phyloP scores from a whole-genome alignment of 64 coral and sea anemone species.

The Astreopora myriophthalma region DNA sequence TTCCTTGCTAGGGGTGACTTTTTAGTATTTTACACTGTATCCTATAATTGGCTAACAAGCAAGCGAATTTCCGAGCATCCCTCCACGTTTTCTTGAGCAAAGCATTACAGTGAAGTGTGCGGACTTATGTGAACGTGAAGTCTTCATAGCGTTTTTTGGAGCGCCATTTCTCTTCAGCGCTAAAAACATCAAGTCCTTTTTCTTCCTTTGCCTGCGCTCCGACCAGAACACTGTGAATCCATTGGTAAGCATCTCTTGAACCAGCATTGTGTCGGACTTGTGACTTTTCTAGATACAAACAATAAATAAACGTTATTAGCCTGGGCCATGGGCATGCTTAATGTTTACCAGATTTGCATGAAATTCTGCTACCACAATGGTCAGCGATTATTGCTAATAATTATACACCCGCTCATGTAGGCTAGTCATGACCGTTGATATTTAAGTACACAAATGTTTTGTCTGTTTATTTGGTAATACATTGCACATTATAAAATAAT shows the following conservation, averaged over 20 bases:
- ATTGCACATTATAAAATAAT: too few relatives aligned
- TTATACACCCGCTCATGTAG: too few relatives aligned
- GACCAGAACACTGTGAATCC: slow-evolving; percentile 43
- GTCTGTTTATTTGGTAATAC: too few relatives aligned
- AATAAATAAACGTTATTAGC: background rate
- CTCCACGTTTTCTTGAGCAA: background rate
- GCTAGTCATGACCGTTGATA: too few relatives aligned
- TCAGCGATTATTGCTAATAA: too few relatives aligned
- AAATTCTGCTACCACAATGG: too few relatives aligned
- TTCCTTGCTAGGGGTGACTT: background rate
- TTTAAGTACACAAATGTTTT: too few relatives aligned
- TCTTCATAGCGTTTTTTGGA: slow-evolving; percentile 47
- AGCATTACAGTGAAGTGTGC: slow-evolving; percentile 35
- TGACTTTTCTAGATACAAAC: slow-evolving; percentile 2
- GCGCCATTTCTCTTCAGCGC: slow-evolving; percentile 63
- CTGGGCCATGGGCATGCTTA: background rate
- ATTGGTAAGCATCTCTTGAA: slow-evolving; percentile 4
- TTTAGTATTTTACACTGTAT: background rate
- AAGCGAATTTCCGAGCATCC: background rate
- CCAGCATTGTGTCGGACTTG: slow-evolving; percentile 39
- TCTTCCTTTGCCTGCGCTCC: background rate
- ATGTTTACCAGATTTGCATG: too few relatives aligned
- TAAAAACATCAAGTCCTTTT: background rate
- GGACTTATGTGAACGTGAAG: slow-evolving; percentile 30
- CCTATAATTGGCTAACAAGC: background rate